Percentiles rank a stretch among this genome's conserved stretches.
These are phyloP conservation scores for Pterophyllum scalare DNA, from an alignment of 2,113 vertebrate species.

Conservation along the genomic window DNA sequence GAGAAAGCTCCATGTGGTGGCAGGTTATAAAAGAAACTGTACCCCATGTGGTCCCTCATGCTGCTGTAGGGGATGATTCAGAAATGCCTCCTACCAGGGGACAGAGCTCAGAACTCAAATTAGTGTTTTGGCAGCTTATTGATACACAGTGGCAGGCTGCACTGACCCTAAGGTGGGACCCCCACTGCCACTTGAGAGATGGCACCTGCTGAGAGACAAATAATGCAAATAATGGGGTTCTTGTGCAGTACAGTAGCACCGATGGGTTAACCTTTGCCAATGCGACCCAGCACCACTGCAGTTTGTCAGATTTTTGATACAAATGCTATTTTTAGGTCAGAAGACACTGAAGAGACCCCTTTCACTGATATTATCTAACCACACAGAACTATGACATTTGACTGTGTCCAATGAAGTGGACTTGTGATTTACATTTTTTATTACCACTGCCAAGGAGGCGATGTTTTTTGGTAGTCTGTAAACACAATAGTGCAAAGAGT, in stretches of 20 bases:
- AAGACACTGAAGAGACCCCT: too few relatives aligned
- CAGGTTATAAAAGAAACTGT: background rate
- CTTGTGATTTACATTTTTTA: too few relatives aligned
- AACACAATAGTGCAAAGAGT: too few relatives aligned
- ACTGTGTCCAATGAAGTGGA: too few relatives aligned
- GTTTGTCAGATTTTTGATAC: too few relatives aligned
- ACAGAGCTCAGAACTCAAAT: background rate
- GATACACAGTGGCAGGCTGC: background rate
- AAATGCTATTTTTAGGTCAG: too few relatives aligned
- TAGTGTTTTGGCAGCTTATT: background rate
- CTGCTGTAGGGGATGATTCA: conserved; percentile 11
- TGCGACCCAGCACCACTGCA: background rate
- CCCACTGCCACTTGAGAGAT: background rate
- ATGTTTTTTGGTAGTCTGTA: too few relatives aligned
- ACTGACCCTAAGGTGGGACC: conserved; percentile 11
- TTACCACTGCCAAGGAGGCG: too few relatives aligned
- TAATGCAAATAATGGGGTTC: background rate
- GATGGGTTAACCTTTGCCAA: background rate
- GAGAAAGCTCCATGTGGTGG: background rate
- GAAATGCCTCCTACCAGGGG: background rate
- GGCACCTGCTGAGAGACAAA: background rate
- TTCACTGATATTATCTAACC: too few relatives aligned
- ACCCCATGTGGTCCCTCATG: background rate
- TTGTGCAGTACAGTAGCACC: background rate
- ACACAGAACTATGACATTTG: too few relatives aligned